These are phyloP conservation scores for Homarus americanus DNA, from an alignment of 1,140 invertebrate species.

Conservation along the genomic window DNA sequence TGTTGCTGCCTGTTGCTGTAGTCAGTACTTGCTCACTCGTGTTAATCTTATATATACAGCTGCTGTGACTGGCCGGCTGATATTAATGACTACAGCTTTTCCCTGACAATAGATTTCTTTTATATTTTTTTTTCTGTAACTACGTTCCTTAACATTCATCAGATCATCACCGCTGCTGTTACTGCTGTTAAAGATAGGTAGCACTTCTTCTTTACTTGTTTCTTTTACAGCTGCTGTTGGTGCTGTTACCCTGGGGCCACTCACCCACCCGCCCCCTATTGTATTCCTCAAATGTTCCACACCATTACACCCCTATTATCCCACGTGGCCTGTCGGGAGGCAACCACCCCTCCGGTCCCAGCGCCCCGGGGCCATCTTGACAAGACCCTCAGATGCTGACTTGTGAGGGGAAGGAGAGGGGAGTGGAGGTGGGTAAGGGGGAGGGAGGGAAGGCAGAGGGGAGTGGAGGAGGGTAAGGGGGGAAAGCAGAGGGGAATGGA, in stretches of 20 bases:
- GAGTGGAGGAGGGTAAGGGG: neutral
- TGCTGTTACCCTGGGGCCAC: no score
- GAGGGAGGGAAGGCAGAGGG: neutral
- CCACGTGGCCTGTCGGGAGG: constrained; percentile 35
- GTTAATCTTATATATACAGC: no score
- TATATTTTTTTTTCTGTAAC: no score
- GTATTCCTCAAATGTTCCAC: constrained; percentile 70
- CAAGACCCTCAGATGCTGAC: neutral
- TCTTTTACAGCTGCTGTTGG: neutral
- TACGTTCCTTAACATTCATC: no score
- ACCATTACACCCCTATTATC: constrained; percentile 69
- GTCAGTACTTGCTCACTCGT: no score
- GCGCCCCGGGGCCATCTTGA: neutral
- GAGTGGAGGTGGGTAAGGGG: neutral
- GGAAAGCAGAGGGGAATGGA: neutral
- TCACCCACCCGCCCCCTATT: constrained; percentile 38
- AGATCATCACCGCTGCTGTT: no score
- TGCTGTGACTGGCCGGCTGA: no score
- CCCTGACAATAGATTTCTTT: no score
- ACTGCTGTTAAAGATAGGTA: no score
- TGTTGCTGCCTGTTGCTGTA: no score
- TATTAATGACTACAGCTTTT: no score
- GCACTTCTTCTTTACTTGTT: no score
- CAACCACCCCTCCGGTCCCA: constrained; percentile 6
- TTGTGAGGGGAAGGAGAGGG: neutral